Conservation (phyloP, 2,113 vertebrate genomes). For the Lontra canadensis region DNA sequence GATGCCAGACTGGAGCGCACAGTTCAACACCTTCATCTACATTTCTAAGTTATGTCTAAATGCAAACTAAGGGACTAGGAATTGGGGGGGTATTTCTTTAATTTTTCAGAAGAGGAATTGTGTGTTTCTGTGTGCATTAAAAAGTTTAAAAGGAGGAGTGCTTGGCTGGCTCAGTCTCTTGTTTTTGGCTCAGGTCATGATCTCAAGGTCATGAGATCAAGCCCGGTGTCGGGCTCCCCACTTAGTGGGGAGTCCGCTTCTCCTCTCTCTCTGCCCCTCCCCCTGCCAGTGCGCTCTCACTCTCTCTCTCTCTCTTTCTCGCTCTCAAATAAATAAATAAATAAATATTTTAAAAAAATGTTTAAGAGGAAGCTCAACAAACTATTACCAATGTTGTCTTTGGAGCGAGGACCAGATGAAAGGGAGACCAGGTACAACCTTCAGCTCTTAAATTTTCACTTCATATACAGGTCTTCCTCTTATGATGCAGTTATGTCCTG, state of each 20-base stretch:
- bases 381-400: not conserved
- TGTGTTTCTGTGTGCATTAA: not conserved
- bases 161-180: not conserved
- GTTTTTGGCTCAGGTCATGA: not conserved
- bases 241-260: not conserved
- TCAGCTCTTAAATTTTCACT: not conserved
- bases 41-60: not conserved
- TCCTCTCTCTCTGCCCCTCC: not conserved
- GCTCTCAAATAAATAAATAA: not conserved
- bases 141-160: not conserved
- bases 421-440: not conserved
- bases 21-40: not conserved
- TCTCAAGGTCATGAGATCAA: not conserved
- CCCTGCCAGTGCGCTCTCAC: rapidly evolving
- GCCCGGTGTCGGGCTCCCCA: rapidly evolving
- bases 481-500: not conserved
- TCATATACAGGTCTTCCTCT: not conserved
- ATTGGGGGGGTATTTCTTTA: not conserved
- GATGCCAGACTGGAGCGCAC: not conserved
- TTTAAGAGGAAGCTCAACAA: not conserved
- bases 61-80: not conserved
- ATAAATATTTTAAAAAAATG: not conserved
- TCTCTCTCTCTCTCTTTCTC: not conserved
- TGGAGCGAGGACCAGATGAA: not conserved
- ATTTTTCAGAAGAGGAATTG: not conserved